Conservation (phyloP, 2,113 vertebrate species). For the Peucedramus taeniatus region DNA sequence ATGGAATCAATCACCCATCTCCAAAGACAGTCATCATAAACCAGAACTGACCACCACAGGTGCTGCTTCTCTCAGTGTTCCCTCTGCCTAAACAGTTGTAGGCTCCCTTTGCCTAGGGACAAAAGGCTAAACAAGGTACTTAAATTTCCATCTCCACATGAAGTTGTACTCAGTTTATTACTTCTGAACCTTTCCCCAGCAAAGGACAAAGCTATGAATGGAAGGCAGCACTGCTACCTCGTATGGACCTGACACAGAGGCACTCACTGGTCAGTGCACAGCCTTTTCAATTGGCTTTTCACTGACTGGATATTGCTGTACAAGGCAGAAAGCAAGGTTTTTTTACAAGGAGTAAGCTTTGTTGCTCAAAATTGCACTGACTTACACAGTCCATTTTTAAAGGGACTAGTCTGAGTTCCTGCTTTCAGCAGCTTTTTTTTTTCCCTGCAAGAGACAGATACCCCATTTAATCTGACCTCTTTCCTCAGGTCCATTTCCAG, state of each 20-base stretch:
- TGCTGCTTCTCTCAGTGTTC: not conserved
- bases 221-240: not conserved
- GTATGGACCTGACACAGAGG: not conserved
- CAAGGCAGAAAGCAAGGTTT: constrained; percentile 17
- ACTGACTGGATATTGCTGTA: constrained; percentile 36
- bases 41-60: not conserved
- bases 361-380: constrained; percentile 27
- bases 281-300: not conserved
- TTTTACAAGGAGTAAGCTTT: constrained; percentile 13
- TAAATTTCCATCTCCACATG: not conserved
- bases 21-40: not conserved
- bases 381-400: constrained; percentile 42
- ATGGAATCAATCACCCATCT: not conserved
- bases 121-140: not conserved
- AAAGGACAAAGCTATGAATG: not conserved
- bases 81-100: not conserved
- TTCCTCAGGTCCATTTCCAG: constrained; percentile 27
- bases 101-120: not conserved
- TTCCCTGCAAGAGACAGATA: not conserved
- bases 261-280: not conserved
- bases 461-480: constrained; percentile 25
- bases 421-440: constrained; percentile 19
- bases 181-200: not conserved
- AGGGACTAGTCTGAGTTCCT: not conserved
- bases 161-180: not conserved